A percentile compares a stretch with the other conserved stretches of the same genome.
Evolutionary conservation across 2,797 vertebrate genomes (phyloP).

Genomic region (Rousettus madagascariensis): DNA sequence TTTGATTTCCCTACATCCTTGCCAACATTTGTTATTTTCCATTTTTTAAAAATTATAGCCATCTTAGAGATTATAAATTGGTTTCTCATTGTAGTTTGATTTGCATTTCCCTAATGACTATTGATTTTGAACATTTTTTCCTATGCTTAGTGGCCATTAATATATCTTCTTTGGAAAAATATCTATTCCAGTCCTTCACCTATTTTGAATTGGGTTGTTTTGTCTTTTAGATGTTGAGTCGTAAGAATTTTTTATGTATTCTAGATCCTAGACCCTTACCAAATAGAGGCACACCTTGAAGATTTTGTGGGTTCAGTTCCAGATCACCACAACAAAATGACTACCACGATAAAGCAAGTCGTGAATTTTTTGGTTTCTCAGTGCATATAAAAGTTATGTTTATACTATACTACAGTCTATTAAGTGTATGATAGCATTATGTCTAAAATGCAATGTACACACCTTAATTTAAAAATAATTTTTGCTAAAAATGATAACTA

Average conservation of each 20-base stretch:
- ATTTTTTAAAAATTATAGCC: not conserved
- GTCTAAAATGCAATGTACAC: too few species aligned
- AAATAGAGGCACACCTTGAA: not conserved
- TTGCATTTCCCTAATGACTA: not conserved
- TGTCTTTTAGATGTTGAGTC: not conserved
- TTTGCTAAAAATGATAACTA: not conserved
- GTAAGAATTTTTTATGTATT: not conserved
- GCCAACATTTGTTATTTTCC: not conserved
- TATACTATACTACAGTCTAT: not conserved
- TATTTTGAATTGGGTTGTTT: not conserved
- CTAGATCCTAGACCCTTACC: not conserved
- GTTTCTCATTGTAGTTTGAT: not conserved
- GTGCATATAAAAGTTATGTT: not conserved
- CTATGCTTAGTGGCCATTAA: not conserved
- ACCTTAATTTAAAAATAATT: not conserved
- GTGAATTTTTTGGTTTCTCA: not conserved
- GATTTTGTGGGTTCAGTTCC: not conserved
- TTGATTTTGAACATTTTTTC: not conserved
- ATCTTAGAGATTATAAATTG: not conserved
- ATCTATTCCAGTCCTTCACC: not conserved
- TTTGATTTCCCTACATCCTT: not conserved
- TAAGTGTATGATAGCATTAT: not conserved
- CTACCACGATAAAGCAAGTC: not conserved
- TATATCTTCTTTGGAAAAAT: not conserved
- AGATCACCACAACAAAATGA: not conserved